A percentile compares a stretch with the other conserved stretches of the same genome.
phyloP scores from a whole-genome alignment of 2,113 vertebrate species.

The Psilopogon haemacephalus region DNA sequence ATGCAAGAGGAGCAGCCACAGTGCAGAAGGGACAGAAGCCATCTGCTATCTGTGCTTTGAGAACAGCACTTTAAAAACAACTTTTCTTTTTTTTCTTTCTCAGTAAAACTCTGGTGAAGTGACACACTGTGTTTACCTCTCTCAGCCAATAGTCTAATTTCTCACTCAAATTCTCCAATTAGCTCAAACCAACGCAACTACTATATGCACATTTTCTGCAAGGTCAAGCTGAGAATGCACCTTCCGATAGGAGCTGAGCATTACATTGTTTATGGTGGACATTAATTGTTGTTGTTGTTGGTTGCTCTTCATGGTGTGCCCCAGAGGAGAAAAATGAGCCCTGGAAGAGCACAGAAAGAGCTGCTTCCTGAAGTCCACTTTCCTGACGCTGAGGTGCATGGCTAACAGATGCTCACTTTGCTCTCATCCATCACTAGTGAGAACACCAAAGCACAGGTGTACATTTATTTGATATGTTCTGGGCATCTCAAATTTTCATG shows the following conservation, averaged over 20 bases:
- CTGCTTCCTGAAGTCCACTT: not conserved
- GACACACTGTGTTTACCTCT: too few relatives aligned
- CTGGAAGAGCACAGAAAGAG: not conserved
- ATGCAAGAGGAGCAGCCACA: too few relatives aligned
- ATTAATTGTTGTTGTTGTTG: not conserved
- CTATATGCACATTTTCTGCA: not conserved
- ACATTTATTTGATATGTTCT: not conserved
- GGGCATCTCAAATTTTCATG: not conserved
- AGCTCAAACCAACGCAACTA: too few relatives aligned
- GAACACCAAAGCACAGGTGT: not conserved
- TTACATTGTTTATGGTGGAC: not conserved
- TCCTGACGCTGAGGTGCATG: not conserved
- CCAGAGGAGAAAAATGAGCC: not conserved
- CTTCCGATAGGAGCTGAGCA: not conserved
- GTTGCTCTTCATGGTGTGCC: not conserved
- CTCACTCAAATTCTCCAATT: too few relatives aligned
- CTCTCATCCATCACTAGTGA: not conserved
- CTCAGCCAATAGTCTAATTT: too few relatives aligned
- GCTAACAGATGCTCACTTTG: not conserved
- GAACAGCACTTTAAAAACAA: too few relatives aligned
- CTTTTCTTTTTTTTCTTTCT: too few relatives aligned
- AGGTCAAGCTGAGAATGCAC: not conserved
- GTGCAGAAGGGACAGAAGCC: too few relatives aligned
- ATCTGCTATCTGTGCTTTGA: too few relatives aligned
- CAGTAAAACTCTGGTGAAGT: too few relatives aligned